Evolutionary conservation across 2,113 vertebrate species (phyloP).

Genomic region (Urocynchramus pylzowi): DNA sequence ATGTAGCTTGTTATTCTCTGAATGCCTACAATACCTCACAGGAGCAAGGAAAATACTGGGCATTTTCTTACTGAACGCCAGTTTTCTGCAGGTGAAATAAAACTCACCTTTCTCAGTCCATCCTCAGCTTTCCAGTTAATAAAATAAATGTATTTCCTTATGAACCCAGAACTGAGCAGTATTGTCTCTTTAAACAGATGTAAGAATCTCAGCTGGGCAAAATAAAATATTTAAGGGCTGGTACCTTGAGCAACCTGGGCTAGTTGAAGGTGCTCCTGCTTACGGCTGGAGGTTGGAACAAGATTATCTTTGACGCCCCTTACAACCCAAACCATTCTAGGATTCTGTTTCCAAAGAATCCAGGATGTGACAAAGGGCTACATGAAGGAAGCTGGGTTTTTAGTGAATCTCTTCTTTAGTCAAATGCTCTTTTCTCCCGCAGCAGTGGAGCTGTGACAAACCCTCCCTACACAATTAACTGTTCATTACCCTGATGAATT

Average conservation of each 20-base stretch:
- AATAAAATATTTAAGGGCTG: neutral
- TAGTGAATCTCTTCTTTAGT: neutral
- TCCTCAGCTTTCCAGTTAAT: neutral
- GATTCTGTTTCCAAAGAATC: neutral
- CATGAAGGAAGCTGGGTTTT: neutral
- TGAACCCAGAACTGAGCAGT: neutral
- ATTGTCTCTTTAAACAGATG: neutral
- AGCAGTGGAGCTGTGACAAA: neutral
- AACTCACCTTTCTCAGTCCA: neutral
- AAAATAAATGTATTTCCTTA: neutral
- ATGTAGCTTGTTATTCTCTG: neutral
- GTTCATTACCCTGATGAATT: neutral
- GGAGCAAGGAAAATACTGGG: neutral
- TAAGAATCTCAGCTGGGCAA: neutral
- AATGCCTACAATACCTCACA: neutral
- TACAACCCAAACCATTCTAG: neutral
- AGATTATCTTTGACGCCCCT: neutral
- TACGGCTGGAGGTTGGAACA: neutral
- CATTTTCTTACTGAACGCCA: neutral
- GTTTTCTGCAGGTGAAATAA: neutral
- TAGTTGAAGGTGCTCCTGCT: neutral
- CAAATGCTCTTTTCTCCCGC: neutral
- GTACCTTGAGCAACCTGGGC: neutral
- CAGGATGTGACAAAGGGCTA: neutral
- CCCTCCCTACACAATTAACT: conserved; percentile 18